phyloP scores from a whole-genome alignment of 2,888 invertebrate species.

The Andrena flavipes region DNA sequence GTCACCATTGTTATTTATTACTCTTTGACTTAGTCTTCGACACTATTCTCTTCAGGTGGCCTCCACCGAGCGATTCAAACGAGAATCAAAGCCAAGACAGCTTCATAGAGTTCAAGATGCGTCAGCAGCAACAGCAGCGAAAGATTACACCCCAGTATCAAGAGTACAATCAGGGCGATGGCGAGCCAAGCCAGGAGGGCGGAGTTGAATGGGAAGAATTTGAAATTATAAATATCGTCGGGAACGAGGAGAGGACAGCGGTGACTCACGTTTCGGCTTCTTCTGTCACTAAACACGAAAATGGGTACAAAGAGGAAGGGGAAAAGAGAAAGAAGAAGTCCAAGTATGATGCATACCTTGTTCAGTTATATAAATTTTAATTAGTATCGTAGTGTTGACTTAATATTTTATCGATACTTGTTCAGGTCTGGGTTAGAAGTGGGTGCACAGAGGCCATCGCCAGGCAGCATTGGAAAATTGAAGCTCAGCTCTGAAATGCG shows the following conservation, averaged over 20 bases:
- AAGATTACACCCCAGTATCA: conserved; percentile 91
- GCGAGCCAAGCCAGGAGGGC: conserved; percentile 81
- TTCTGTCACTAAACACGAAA: conserved; percentile 76
- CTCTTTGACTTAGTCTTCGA: neutral
- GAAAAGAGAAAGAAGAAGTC: conserved; percentile 83
- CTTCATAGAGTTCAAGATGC: conserved; percentile 95
- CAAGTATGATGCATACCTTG: conserved; percentile 71
- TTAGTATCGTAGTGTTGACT: neutral
- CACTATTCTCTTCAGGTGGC: conserved; percentile 87
- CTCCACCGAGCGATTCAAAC: conserved; percentile 92
- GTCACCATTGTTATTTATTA: too few species aligned
- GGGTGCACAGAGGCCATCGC: conserved; percentile 92
- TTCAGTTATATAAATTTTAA: conserved; percentile 34
- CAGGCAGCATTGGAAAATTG: conserved; percentile 95
- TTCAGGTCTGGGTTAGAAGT: conserved; percentile 89
- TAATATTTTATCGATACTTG: neutral
- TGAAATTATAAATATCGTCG: conserved; percentile 88
- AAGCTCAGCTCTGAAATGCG: conserved; percentile 97
- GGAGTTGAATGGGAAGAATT: conserved; percentile 94
- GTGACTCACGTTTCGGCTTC: conserved; percentile 69
- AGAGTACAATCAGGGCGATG: conserved; percentile 84
- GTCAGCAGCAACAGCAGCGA: conserved; percentile 89
- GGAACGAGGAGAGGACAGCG: conserved; percentile 77
- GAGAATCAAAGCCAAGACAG: conserved; percentile 90
- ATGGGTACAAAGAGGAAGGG: conserved; percentile 80